A percentile compares a stretch with the other conserved stretches of the same genome.
Evolutionary conservation across 2,797 vertebrate genomes (phyloP).

Genomic region (Protonibea diacanthus): DNA sequence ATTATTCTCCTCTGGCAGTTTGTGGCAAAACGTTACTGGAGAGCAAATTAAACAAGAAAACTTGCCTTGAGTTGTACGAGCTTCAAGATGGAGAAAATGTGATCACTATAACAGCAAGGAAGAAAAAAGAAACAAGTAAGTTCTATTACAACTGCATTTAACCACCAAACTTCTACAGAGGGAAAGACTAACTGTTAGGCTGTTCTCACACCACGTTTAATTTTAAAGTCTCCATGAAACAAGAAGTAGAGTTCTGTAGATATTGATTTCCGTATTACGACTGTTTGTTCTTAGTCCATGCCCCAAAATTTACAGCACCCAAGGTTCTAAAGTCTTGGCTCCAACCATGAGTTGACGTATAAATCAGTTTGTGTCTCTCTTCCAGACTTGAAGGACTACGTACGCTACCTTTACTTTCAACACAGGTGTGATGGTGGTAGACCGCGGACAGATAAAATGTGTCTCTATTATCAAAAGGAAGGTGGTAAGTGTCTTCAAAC

Average conservation of each 20-base stretch:
- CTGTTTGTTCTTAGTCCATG: no score
- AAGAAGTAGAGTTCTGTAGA: no score
- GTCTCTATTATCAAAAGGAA: constrained; percentile 73
- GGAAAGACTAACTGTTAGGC: neutral
- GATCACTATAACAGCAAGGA: constrained; percentile 10
- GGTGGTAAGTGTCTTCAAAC: constrained; percentile 64
- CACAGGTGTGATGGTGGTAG: constrained; percentile 49
- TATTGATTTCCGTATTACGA: no score
- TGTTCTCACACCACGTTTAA: neutral
- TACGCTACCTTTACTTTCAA: constrained; percentile 78
- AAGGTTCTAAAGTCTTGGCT: no score
- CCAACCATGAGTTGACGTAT: no score
- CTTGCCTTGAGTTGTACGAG: constrained; percentile 70
- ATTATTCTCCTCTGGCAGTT: constrained; percentile 38
- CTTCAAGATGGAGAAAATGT: constrained; percentile 46
- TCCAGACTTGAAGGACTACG: constrained; percentile 66
- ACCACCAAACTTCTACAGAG: neutral
- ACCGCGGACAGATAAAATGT: constrained; percentile 64
- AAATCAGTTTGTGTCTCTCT: constrained; percentile 33
- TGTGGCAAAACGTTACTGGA: constrained; percentile 43
- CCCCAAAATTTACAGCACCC: no score
- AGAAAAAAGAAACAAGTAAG: constrained; percentile 33
- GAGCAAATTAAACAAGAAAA: rapidly evolving
- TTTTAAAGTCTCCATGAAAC: no score
- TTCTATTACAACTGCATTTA: neutral